A percentile compares a stretch with the other conserved stretches of the same genome.
Evolutionary conservation across 2,888 invertebrate species (phyloP).

Genomic region (Xestoiulus laeticollis): DNA sequence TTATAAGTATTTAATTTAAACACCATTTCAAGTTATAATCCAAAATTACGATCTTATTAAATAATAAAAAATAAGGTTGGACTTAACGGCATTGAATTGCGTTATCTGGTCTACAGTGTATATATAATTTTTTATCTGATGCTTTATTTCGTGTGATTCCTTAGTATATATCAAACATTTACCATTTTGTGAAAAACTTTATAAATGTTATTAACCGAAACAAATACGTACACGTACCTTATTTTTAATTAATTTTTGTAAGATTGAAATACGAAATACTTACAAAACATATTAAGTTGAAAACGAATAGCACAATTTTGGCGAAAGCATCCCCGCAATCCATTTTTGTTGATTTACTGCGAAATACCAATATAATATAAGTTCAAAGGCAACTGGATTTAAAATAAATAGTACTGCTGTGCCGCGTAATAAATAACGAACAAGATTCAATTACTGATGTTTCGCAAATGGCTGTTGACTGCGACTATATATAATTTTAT

Average conservation of each 20-base stretch:
- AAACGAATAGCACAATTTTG: not conserved
- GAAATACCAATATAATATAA: not conserved
- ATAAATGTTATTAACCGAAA: not conserved
- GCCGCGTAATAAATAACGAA: not conserved
- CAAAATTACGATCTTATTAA: too few relatives aligned
- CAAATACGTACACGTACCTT: not conserved
- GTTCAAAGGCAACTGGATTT: not conserved
- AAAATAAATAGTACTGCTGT: not conserved
- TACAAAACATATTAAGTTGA: not conserved
- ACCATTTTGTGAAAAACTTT: not conserved
- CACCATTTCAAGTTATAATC: too few relatives aligned
- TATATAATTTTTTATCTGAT: not conserved
- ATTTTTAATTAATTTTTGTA: not conserved
- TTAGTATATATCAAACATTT: not conserved
- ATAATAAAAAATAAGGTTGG: not conserved
- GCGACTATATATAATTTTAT: not conserved
- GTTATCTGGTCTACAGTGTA: not conserved
- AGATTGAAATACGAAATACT: not conserved
- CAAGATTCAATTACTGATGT: not conserved
- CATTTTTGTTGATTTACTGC: not conserved
- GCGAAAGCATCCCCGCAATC: not conserved
- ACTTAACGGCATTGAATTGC: not conserved
- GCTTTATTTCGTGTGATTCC: not conserved
- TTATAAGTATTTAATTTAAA: too few relatives aligned
- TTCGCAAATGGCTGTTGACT: not conserved